Evolutionary conservation across 1,140 invertebrate genomes (phyloP), one percentile per base, ranked within the genome.

Genomic region (Wiebesia pumilae): DNA sequence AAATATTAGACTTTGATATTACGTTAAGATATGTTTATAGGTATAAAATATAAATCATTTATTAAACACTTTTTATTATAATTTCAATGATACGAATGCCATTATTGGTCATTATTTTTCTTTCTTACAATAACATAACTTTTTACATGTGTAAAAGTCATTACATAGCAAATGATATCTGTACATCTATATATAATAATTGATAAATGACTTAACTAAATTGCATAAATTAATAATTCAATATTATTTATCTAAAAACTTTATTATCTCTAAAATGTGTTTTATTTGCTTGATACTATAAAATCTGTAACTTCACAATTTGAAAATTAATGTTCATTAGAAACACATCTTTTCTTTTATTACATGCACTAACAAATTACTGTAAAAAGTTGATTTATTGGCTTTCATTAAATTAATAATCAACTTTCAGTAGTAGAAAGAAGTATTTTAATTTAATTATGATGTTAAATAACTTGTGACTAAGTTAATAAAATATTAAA

Each of bases 401-500:
- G 12, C 38, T 69, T 38, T 38, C 21, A 75, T 65, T 62, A 27
- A 84, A 84, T 84, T 62, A 47, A 77, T 21, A 65, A 65, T 27
- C 38, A 81, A 58, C n/a, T 58, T 86, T 35, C 0, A 35, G 21
- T 40, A 83, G 30, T 65, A 83, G 30, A 30, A 69, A 58, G 16
- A 83, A 40, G 27, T 43, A 73, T 79, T 83, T 84, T 54, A n/a
- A 35, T 79, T 67, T 62, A n/a, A 78, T 78, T 83, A 69, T 24
- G 0, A 69, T 77, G 43, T 69, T 82, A 30, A 75, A 73, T 78
- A 51, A 21, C 73, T 87, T 69, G 33, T 24, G 14, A 58, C 43
- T 69, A 54, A 78, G 24, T 58, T 71, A 87, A 86, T 82, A 82
- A 78, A 86, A 86, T 87, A 84, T 87, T 54, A 80, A 87, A 84